A percentile compares a stretch with the other conserved stretches of the same genome.
phyloP scores from a whole-genome alignment of 2,797 vertebrate species.

The Macroramphosus scolopax region DNA sequence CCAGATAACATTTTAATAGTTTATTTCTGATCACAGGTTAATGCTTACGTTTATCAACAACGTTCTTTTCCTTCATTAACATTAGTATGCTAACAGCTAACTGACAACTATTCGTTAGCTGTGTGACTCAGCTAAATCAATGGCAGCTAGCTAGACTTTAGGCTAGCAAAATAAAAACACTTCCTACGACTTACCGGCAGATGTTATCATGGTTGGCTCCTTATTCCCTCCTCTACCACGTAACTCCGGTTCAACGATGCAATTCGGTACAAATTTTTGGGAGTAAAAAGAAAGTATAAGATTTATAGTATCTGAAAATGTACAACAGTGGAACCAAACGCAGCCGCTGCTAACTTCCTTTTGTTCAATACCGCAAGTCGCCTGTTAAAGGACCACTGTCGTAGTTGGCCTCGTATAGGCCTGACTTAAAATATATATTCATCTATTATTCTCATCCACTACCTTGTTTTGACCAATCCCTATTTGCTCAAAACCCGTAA shows the following conservation, averaged over 20 bases:
- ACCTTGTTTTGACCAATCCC: too few species aligned
- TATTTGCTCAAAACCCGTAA: too few species aligned
- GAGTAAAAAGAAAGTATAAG: background rate
- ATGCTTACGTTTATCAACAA: too few species aligned
- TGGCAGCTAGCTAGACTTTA: slow-evolving; percentile 40
- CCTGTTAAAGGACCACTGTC: slow-evolving; percentile 35
- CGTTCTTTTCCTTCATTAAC: background rate
- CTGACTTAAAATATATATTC: slow-evolving; percentile 43
- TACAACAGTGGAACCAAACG: background rate
- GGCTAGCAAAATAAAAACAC: slow-evolving; percentile 37
- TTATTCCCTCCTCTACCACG: slow-evolving; percentile 37
- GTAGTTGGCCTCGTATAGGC: slow-evolving; percentile 31
- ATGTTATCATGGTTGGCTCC: slow-evolving; percentile 79
- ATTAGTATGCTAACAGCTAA: slow-evolving; percentile 1
- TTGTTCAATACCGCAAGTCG: slow-evolving; percentile 52
- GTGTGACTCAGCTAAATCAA: slow-evolving; percentile 87
- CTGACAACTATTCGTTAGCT: slow-evolving; percentile 38
- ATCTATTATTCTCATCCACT: too few species aligned
- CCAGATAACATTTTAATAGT: too few species aligned
- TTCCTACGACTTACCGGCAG: slow-evolving; percentile 73
- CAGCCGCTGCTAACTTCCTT: slow-evolving; percentile 56
- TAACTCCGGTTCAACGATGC: slow-evolving; percentile 13
- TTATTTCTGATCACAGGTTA: too few species aligned
- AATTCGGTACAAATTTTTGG: background rate
- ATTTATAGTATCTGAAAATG: background rate